Conservation (phyloP, 1,140 invertebrate genomes). For the Meteorus sp. region DNA sequence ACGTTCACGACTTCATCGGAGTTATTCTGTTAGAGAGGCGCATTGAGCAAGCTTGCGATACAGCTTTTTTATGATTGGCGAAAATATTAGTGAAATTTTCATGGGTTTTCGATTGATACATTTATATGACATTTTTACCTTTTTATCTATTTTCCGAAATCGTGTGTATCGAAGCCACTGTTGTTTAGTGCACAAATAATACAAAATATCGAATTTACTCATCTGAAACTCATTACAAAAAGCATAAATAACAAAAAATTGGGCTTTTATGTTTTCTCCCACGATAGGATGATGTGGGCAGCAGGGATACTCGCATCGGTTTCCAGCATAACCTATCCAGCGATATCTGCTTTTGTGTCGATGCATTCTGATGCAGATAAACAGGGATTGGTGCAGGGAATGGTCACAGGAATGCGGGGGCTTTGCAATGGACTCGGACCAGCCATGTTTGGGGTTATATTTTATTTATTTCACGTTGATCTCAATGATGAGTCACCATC, state of each 20-base stretch:
- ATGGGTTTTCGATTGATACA: too few species aligned
- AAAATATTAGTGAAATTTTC: too few species aligned
- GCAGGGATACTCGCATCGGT: slow-evolving; percentile 94
- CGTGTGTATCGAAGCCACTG: too few species aligned
- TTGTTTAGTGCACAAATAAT: too few species aligned
- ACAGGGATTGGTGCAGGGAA: slow-evolving; percentile 97
- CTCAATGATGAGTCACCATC: slow-evolving; percentile 72
- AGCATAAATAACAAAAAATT: not conserved
- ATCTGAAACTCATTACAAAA: not conserved
- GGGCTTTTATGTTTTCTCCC: slow-evolving; percentile 25
- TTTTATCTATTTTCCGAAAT: too few species aligned
- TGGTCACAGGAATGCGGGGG: slow-evolving; percentile 95
- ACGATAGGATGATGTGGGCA: slow-evolving; percentile 98
- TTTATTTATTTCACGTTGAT: slow-evolving; percentile 98
- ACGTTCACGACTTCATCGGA: too few species aligned
- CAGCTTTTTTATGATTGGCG: too few species aligned
- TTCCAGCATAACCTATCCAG: slow-evolving; percentile 95
- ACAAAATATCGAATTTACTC: too few species aligned
- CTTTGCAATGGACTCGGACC: slow-evolving; percentile 84
- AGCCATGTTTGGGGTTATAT: slow-evolving; percentile 94
- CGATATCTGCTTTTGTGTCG: slow-evolving; percentile 98
- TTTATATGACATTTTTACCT: too few species aligned
- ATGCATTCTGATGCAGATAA: slow-evolving; percentile 95
- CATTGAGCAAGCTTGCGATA: too few species aligned
- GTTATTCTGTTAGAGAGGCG: too few species aligned